A percentile compares a stretch with the other conserved stretches of the same genome.
Conservation (phyloP, 2,113 vertebrate species). For the Tachuris rubrigastra region DNA sequence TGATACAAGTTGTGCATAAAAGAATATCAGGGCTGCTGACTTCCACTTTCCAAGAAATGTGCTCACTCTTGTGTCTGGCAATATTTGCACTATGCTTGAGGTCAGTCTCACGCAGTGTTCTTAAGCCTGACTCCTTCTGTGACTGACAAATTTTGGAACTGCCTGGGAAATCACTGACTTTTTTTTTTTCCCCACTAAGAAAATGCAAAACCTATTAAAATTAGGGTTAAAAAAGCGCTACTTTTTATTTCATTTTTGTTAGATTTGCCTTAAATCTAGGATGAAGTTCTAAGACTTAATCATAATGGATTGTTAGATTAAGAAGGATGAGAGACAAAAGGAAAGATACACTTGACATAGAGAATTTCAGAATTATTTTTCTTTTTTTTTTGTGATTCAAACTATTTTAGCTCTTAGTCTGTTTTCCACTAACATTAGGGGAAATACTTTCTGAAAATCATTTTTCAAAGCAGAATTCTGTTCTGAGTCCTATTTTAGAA, state of each 20-base stretch:
- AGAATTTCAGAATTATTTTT: background rate
- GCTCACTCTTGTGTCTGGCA: background rate
- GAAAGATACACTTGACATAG: background rate
- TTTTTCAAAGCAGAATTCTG: background rate
- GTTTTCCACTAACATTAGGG: background rate
- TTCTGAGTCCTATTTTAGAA: background rate
- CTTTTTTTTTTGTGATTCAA: background rate
- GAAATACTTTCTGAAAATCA: background rate
- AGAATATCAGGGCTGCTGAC: background rate
- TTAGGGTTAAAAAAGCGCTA: accelerated
- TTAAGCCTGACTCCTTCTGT: background rate
- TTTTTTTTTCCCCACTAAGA: background rate
- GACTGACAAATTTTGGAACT: background rate
- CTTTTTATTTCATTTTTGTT: background rate
- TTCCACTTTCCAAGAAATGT: background rate
- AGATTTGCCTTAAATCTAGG: background rate
- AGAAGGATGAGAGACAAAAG: background rate
- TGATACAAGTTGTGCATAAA: background rate
- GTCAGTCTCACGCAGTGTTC: background rate
- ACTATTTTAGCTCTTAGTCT: background rate
- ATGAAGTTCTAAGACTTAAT: background rate
- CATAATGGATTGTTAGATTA: background rate
- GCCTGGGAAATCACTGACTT: background rate
- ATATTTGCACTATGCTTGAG: background rate
- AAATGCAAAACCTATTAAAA: background rate